A percentile compares a stretch with the other conserved stretches of the same genome.
Conservation (phyloP, 2,797 vertebrate species). For the Cephalopachus bancanus region DNA sequence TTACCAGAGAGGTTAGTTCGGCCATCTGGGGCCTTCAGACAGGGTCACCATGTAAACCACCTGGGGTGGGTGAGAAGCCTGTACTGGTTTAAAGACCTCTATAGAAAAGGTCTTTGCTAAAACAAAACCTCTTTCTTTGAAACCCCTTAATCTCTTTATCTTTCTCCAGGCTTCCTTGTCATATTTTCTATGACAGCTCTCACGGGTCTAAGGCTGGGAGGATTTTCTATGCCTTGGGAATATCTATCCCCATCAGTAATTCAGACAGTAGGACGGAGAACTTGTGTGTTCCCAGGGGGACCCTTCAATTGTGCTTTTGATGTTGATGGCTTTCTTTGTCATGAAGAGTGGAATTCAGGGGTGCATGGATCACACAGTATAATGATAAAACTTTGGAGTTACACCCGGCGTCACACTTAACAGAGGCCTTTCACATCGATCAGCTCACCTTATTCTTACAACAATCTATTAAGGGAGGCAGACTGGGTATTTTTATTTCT, state of each 20-base stretch:
- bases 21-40: not conserved
- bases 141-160: conserved; percentile 65
- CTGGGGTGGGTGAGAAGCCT: not conserved
- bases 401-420: conserved; percentile 24
- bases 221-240: conserved; percentile 75
- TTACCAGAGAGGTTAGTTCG: not conserved
- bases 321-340: conserved; percentile 69
- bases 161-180: conserved; percentile 69
- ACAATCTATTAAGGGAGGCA: not conserved
- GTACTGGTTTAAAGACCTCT: conserved; percentile 25
- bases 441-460: not conserved
- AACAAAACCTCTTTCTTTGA: conserved; percentile 74
- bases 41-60: not conserved
- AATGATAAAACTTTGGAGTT: conserved; percentile 66
- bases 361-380: conserved; percentile 11
- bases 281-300: conserved; percentile 56
- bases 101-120: conserved; percentile 55
- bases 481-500: conserved; percentile 56
- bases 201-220: conserved; percentile 64
- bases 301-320: conserved; percentile 69
- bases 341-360: conserved; percentile 58
- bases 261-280: conserved; percentile 70
- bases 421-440: not conserved
- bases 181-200: conserved; percentile 78
- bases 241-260: conserved; percentile 71